Evolutionary conservation across 1,140 invertebrate genomes (phyloP).

Genomic region (Helicoverpa zea): DNA sequence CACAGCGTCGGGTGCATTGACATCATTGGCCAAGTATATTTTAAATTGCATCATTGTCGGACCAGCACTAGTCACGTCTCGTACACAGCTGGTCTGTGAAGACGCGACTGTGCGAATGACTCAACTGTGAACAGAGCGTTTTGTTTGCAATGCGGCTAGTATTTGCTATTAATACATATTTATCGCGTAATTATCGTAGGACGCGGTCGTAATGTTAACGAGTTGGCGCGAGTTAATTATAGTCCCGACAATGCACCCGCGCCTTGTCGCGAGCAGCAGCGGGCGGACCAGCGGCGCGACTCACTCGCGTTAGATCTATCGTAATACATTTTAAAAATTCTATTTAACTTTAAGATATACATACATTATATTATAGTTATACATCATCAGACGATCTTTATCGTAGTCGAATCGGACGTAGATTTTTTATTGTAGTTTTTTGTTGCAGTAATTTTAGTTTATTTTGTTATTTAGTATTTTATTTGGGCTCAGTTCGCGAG

Average conservation of each 20-base stretch:
- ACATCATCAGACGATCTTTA: constrained; percentile 71
- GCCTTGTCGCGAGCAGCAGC: neutral
- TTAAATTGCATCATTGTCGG: no score
- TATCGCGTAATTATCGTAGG: no score
- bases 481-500: constrained; percentile 58
- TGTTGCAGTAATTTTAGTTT: constrained; percentile 81
- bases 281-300: constrained; percentile 18
- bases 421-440: constrained; percentile 70
- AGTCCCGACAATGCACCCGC: no score
- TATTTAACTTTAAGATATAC: constrained; percentile 64
- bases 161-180: no score
- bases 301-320: constrained; percentile 57
- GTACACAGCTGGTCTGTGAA: no score
- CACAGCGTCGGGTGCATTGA: neutral
- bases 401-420: constrained; percentile 76
- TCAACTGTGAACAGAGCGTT: neutral
- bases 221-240: no score
- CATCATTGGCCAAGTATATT: no score
- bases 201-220: no score
- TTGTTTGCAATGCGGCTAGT: no score
- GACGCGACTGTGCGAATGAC: neutral
- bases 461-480: constrained; percentile 86
- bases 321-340: constrained; percentile 59
- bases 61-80: no score
- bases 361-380: constrained; percentile 68